Evolutionary conservation across 2,888 invertebrate genomes (phyloP), one percentile per base, ranked within the genome.

Genomic region (Folsomia manolachei): DNA sequence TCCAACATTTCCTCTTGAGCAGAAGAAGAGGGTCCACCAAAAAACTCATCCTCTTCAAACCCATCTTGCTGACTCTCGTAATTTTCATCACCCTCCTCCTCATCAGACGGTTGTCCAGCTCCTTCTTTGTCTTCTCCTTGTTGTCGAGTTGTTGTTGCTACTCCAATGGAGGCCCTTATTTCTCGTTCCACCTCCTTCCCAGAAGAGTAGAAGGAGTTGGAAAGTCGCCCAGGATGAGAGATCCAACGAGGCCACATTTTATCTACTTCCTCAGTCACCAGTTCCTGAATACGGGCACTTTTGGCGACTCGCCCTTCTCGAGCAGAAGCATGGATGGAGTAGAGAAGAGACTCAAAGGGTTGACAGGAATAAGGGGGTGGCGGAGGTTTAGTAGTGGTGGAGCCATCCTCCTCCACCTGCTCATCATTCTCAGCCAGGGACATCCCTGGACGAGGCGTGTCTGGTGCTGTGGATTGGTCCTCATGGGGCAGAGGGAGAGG

Each of bases 311-410:
- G 72, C 1, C 63, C 67, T 1, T 62, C 61, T 1, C 24, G 25
- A 11, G 74, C 9, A 1, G 66, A 62, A 27, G 71, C 52, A 7
- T 70, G 61, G 26, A 63, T 65, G 2, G 73, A 74, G 1, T 66
- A 26, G 11, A 71, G 70, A 19, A 71, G 65, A 0, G 78, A 75
- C n/a, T 76, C 76, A 2, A 75, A 67, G 11, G 76, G 71, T 0
- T 78, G 73, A 0, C 75, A 76, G 0, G 79, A 77, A 53, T 78
- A 77, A 11, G 79, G 79, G 11, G 79, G 79, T 25, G 78, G 79
- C 0, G 78, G 79, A 23, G 23, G 24, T n/a, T n/a, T n/a, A 19
- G 21, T 24, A 18, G 24, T 56, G 21, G n/a, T 56, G 7, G 11
- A 14, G 4, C 11, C 56, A 18, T 56, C 56, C n/a, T n/a, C n/a